Evolutionary conservation across 92 coral and sea anemone species (phyloP), one percentile per base, ranked within the genome.

Genomic region (Phymanthus crucifer): DNA sequence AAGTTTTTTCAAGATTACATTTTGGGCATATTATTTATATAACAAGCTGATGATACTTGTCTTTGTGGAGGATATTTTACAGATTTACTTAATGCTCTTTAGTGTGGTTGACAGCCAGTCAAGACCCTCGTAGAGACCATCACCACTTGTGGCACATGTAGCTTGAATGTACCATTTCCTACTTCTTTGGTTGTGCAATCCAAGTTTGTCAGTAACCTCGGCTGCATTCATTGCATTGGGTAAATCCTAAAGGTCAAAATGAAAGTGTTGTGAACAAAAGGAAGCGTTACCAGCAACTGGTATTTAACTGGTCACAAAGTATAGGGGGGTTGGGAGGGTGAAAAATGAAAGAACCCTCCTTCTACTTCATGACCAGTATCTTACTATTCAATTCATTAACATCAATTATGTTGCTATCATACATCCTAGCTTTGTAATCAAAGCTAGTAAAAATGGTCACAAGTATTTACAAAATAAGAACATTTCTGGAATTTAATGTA

Each of bases 171-270:
- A 94, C 98, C 98, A 94, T 16, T 32, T 46, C 21, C 92, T 87
- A 77, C 75, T 88, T 38, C 97, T 83, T 52, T 88, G 71, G 65
- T 72, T 34, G 78, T 92, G 94, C 23, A 94, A 76, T 18, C 94
- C 94, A 32, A 94, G 83, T 87, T 94, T 94, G 57, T 94, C 98
- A 2, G 98, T 94, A 9, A 92, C 80, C 84, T 94, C 98, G 0
- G 94, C 97, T 29, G 98, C 97, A 79, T 90, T 92, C 98, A 94
- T 94, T 8, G 98, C 98, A 86, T 94, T 94, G 33, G 98, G 98
- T 74, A 94, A 83, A 79, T 94, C 98, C 98, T 94, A 91, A 72
- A 89, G 75, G 45, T 91, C 93, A 81, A 5, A 54, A 12, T 5
- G 26, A 4, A 0, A 19, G n/a, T 1, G n/a, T 2, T 7, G 7